Conservation (phyloP, 2,797 vertebrate species). For the Cryptoprocta ferox region DNA sequence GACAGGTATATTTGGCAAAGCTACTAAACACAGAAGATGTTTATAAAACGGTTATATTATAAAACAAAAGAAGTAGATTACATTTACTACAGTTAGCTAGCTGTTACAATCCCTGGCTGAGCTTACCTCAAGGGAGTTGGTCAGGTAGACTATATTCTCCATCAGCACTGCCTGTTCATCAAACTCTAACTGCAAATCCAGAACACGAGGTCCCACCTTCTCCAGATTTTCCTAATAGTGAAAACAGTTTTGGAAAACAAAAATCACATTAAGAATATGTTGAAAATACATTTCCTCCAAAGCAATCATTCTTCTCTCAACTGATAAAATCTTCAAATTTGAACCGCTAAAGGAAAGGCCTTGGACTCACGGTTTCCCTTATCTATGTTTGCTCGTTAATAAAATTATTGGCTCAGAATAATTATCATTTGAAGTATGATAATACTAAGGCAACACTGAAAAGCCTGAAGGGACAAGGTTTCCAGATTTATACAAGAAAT, state of each 20-base stretch:
- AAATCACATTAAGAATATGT: constrained; percentile 16
- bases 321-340: constrained; percentile 67
- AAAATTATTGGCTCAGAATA: constrained; percentile 65
- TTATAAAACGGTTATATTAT: constrained; percentile 49
- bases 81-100: background rate
- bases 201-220: constrained; percentile 93
- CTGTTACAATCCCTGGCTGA: background rate
- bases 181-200: constrained; percentile 97
- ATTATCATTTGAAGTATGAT: constrained; percentile 55
- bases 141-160: constrained; percentile 97
- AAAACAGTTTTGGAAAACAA: constrained; percentile 59
- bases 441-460: constrained; percentile 43
- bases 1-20: constrained; percentile 44
- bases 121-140: constrained; percentile 96
- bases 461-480: constrained; percentile 34
- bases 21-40: constrained; percentile 5
- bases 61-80: constrained; percentile 12
- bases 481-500: constrained; percentile 64
- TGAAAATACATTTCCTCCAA: constrained; percentile 57
- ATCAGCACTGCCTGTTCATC: constrained; percentile 94
- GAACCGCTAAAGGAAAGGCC: constrained; percentile 45
- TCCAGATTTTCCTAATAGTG: constrained; percentile 93
- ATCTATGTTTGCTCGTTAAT: constrained; percentile 60
- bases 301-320: constrained; percentile 53
- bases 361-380: constrained; percentile 46